Percentiles rank a stretch among this genome's conserved stretches.
Evolutionary conservation across 2,888 invertebrate species (phyloP).

Genomic region (Megastigmus dorsalis): DNA sequence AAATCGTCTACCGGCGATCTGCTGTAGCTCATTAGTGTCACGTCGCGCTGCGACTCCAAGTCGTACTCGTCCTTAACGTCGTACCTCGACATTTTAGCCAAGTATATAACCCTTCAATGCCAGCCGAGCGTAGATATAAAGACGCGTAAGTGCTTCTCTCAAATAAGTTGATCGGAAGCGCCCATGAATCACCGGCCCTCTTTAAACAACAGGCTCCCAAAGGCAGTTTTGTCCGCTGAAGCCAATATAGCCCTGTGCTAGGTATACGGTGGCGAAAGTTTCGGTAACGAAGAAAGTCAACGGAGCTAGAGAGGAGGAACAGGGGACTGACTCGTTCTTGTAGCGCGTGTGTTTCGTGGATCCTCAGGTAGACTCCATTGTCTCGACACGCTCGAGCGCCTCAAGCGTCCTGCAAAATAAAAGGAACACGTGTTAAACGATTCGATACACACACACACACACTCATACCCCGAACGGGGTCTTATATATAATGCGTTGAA

Average conservation of each 20-base stretch:
- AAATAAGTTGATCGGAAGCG: background rate
- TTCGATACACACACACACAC: too few relatives aligned
- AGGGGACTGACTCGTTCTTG: too few relatives aligned
- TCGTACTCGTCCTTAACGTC: conserved; percentile 66
- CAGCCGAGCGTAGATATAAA: background rate
- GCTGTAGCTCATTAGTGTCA: conserved; percentile 68
- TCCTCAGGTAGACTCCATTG: background rate
- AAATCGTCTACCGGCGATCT: conserved; percentile 50
- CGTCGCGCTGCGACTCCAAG: conserved; percentile 63
- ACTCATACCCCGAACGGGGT: too few relatives aligned
- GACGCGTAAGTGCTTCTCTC: background rate
- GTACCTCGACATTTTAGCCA: conserved; percentile 65
- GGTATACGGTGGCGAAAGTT: too few relatives aligned
- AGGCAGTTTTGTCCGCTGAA: background rate
- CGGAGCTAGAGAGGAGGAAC: too few relatives aligned
- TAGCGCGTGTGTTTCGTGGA: too few relatives aligned
- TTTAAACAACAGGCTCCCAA: background rate
- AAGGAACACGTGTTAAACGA: too few relatives aligned
- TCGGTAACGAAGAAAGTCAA: too few relatives aligned
- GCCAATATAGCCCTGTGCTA: background rate
- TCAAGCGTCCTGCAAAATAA: background rate
- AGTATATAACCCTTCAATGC: too few relatives aligned
- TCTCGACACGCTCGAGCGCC: background rate
- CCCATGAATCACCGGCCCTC: background rate
- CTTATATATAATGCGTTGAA: too few relatives aligned